These are phyloP conservation scores for Rugalucina vietnamica DNA, from an alignment of 2,888 invertebrate species.

Conservation along the genomic window DNA sequence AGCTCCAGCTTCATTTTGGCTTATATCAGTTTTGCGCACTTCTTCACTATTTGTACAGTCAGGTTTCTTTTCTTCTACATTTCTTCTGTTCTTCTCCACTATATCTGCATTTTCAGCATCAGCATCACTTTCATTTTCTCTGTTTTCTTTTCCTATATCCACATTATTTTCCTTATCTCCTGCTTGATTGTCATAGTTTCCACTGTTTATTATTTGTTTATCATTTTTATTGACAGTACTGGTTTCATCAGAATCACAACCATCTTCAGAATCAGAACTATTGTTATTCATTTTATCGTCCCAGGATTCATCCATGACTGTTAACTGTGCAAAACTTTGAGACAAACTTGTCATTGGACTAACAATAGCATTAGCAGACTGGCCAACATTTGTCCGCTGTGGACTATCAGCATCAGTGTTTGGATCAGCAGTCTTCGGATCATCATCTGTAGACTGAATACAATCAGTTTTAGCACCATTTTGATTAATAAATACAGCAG, in stretches of 20 bases:
- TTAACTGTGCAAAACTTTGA: constrained; percentile 59
- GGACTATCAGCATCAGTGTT: too few species aligned
- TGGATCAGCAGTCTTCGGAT: too few species aligned
- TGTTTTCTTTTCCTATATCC: not conserved
- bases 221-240: not conserved
- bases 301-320: constrained; percentile 60
- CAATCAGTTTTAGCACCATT: too few species aligned
- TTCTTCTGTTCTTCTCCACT: not conserved
- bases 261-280: not conserved
- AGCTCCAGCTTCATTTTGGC: too few species aligned
- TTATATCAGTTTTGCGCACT: too few species aligned
- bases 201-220: too few species aligned
- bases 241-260: not conserved
- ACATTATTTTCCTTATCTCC: not conserved
- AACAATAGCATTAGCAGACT: constrained; percentile 17
- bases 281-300: constrained; percentile 43
- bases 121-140: not conserved
- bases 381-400: not conserved
- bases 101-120: not conserved
- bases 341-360: constrained; percentile 66
- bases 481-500: too few species aligned
- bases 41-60: too few species aligned
- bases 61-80: not conserved
- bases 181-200: not conserved
- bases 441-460: too few species aligned